These are phyloP conservation scores for Cyphomyrus discorhynchus DNA, from an alignment of 2,113 vertebrate genomes.

Conservation along the genomic window DNA sequence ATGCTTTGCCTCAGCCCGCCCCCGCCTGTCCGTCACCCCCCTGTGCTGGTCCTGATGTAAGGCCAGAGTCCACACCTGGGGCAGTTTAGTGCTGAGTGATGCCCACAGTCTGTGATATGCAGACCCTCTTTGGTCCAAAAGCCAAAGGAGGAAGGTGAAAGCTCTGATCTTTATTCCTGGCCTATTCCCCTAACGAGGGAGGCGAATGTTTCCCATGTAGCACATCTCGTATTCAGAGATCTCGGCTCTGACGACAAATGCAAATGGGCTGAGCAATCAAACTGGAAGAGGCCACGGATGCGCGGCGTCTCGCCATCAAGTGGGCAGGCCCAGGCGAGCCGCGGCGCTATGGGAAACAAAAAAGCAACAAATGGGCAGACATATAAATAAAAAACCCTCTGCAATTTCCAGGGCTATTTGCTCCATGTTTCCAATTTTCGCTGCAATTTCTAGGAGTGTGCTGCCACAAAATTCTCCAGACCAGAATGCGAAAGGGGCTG, in stretches of 20 bases:
- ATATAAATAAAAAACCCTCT: slow-evolving; percentile 16
- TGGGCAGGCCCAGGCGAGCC: slow-evolving; percentile 8
- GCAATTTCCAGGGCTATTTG: slow-evolving; percentile 23
- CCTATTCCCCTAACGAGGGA: slow-evolving; percentile 2
- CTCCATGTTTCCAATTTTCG: slow-evolving; percentile 23
- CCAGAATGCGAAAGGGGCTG: not conserved
- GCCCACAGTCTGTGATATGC: too few species aligned
- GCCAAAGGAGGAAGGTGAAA: not conserved
- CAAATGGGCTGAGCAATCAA: slow-evolving; percentile 1
- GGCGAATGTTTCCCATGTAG: not conserved
- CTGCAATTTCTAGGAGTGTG: slow-evolving; percentile 17
- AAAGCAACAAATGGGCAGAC: slow-evolving; percentile 8
- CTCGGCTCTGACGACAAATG: not conserved
- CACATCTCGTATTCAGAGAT: not conserved
- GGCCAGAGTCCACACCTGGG: not conserved
- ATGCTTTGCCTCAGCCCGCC: not conserved
- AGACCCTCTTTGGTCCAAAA: not conserved
- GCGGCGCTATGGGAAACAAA: not conserved
- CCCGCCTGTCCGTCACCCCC: not conserved
- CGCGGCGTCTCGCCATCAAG: not conserved
- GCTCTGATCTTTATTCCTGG: slow-evolving; percentile 1
- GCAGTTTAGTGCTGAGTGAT: not conserved
- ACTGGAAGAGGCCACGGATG: not conserved
- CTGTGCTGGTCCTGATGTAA: not conserved
- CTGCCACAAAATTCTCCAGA: slow-evolving; percentile 13